Base-by-base conservation (phyloP, 1,140 invertebrate species). In the Pristionchus pacificus region DNA sequence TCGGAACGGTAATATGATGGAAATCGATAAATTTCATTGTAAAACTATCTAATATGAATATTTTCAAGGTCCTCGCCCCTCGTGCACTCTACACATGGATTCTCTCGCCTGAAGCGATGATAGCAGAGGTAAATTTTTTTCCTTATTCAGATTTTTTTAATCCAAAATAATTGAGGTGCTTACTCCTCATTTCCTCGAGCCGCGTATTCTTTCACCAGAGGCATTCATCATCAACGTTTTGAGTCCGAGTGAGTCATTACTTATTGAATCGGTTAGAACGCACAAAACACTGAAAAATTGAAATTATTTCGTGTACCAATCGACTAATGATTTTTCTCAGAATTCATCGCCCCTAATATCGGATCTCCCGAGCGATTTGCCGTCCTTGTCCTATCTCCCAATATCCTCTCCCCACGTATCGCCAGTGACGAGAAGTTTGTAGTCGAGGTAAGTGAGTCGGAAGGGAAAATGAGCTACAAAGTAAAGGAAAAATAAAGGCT, bases 151-250 rank as follows among this genome's bases (percentile, higher is more conserved):
- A 15, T 27, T 1, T 66, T 28, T 32, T 19, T 69, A 25, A n/a
- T 28, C 31, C n/a, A 24, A 69, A 28, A 3, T 63, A 19, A 65
- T 68, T 28, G 71, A 75, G 64, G 68, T 75, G 1, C 31, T 75
- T 15, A 68, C 65, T 32, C 74, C 74, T 6, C 25, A 62, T 31
- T 68, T 70, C 33, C 29, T 75, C 14, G 71, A 75, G 55, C 66
- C 74, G 2, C 28, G 74, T 29, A 71, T 75, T 32, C 70, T 75
- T 32, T 70, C 66, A n/a, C 74, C 74, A 30, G 71, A 75, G 60
- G 66, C 65, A 0, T 33, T 75, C 2, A 55, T 75, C n/a, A 69
- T 75, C 38, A 61, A 75, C 15, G 70, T 75, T 19, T 58, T 75
- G 1, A 73, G 65, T 74, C 74, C 74, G 33, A 63, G 74, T 62